Percentiles rank a stretch among this genome's conserved stretches.
These are phyloP conservation scores for Morinoia aosen DNA, from an alignment of 2,888 invertebrate species.

Conservation along the genomic window DNA sequence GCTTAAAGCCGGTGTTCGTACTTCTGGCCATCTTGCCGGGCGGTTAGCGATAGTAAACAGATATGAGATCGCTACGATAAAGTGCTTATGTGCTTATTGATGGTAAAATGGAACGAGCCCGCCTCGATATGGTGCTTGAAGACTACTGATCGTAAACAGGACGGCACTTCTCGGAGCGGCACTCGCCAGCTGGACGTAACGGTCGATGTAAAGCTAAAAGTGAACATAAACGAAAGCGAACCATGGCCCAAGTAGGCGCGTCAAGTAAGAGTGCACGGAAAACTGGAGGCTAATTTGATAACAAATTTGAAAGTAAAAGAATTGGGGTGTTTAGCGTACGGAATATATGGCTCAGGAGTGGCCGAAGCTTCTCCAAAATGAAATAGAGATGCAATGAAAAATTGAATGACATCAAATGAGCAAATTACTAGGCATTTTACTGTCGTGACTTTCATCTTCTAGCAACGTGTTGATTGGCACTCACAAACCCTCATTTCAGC, in stretches of 20 bases:
- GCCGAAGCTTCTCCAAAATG: too few relatives aligned
- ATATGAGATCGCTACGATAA: neutral
- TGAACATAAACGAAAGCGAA: neutral
- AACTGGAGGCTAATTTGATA: neutral
- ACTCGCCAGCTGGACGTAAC: neutral
- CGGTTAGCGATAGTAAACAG: neutral
- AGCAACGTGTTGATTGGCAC: too few relatives aligned
- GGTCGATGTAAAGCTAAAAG: neutral
- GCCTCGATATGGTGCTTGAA: neutral
- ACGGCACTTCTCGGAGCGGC: neutral
- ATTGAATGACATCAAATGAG: neutral
- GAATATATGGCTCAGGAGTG: too few relatives aligned
- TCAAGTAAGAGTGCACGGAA: neutral
- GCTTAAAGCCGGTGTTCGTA: neutral
- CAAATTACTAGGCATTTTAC: too few relatives aligned
- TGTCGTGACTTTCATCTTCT: too few relatives aligned
- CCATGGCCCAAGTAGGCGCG: neutral
- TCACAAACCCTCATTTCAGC: too few relatives aligned
- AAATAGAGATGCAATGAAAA: neutral
- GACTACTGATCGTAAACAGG: neutral
- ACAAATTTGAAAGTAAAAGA: neutral
- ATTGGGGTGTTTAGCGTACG: too few relatives aligned
- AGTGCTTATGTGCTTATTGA: constrained; percentile 17
- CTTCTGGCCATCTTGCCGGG: neutral
- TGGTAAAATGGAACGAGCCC: neutral